A percentile compares a stretch with the other conserved stretches of the same genome.
Evolutionary conservation across 2,888 invertebrate species (phyloP).

Genomic region (Meteorus cinctellus): DNA sequence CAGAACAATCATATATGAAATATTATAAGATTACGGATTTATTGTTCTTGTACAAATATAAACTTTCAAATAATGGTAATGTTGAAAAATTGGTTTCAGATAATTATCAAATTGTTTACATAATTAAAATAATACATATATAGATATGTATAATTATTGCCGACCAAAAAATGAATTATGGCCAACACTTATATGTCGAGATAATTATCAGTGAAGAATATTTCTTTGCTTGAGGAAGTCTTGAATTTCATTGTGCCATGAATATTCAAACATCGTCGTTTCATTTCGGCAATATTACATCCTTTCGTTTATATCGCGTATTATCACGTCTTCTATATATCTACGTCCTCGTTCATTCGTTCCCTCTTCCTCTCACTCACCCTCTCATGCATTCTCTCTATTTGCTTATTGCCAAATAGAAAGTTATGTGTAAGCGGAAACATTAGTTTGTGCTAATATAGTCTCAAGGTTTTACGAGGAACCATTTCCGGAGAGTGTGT

Average conservation of each 20-base stretch:
- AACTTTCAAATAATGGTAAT: too few species aligned
- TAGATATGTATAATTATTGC: background rate
- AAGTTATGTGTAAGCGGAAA: slow-evolving; percentile 44
- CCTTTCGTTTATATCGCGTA: slow-evolving; percentile 26
- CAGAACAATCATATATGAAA: too few species aligned
- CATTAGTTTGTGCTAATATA: slow-evolving; percentile 43
- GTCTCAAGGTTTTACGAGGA: slow-evolving; percentile 39
- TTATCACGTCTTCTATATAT: slow-evolving; percentile 21
- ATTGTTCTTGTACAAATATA: too few species aligned
- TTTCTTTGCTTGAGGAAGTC: slow-evolving; percentile 28
- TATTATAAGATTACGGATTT: too few species aligned
- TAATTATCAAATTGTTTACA: too few species aligned
- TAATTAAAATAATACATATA: background rate
- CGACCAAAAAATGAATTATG: too few species aligned
- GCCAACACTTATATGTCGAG: background rate
- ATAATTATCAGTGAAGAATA: slow-evolving; percentile 25
- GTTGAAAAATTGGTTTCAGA: too few species aligned
- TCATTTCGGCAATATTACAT: slow-evolving; percentile 36
- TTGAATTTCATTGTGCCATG: slow-evolving; percentile 33
- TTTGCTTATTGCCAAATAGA: slow-evolving; percentile 39
- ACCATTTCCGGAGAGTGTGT: slow-evolving; percentile 26
- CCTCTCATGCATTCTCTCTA: slow-evolving; percentile 16
- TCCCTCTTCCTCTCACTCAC: background rate
- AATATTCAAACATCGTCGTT: slow-evolving; percentile 45
- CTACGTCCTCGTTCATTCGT: slow-evolving; percentile 1